Evolutionary conservation across 2,888 invertebrate species (phyloP), one percentile per base, ranked within the genome.

Genomic region (Neoascia interrupta): DNA sequence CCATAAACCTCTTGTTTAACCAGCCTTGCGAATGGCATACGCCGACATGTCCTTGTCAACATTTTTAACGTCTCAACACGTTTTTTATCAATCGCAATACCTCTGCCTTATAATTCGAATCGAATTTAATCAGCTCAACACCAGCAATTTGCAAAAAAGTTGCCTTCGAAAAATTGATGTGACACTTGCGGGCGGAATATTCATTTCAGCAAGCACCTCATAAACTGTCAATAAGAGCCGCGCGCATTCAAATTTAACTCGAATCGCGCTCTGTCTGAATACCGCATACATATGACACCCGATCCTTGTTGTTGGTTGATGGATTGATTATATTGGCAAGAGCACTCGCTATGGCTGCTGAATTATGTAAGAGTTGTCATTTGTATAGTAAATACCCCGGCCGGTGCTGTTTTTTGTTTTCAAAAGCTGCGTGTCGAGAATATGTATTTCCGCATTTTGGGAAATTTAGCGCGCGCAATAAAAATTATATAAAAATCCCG

Each of bases 131-230:
- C 34, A 64, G 15, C 28, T 43, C 37, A 51, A 11, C 28, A 19
- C 23, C 10, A 39, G 36, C 28, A 53, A 72, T 79, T 72, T 54
- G 72, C 66, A 68, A 13, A 68, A 51, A 31, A 51, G 41, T 53
- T 60, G 37, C 79, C 79, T 79, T 79, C 79, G 54, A 39, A 61
- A 79, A 64, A 61, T 66, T 54, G 54, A 79, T 66, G 58, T 54
- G 70, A 72, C 54, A 72, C 72, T 66, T 66, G 70, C 26, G 31
- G 39, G 15, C 51, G 45, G 64, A 79, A 79, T 79, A 79, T 72
- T 72, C 76, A 79, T 79, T 60, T 72, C 19, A 13, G 13, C 26
- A 28, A 72, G 53, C 72, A 79, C 76, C 60, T 68, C 66, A 79
- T 68, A 73, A 73, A 73, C 60, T 28, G 43, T 26, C 56, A 36